Conservation (phyloP, 2,888 invertebrate genomes). For the Chymomyza procnemis region DNA sequence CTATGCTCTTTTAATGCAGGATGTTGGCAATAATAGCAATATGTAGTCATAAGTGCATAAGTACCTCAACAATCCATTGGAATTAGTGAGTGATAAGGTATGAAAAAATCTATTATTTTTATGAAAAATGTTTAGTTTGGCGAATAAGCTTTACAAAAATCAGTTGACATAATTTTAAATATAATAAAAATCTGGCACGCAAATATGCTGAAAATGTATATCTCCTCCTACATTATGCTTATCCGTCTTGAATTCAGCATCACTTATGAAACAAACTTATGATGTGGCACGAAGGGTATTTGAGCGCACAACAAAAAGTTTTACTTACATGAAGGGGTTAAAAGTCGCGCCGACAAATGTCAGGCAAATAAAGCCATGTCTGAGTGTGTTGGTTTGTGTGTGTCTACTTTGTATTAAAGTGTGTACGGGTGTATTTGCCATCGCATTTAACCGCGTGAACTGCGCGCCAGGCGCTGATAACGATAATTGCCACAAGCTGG, state of each 20-base stretch:
- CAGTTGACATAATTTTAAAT: neutral
- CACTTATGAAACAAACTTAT: neutral
- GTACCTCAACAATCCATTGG: too few relatives aligned
- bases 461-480: conserved; percentile 71
- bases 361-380: conserved; percentile 3
- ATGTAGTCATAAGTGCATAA: too few relatives aligned
- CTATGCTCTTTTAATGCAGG: too few relatives aligned
- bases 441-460: conserved; percentile 72
- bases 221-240: neutral
- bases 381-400: neutral
- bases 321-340: conserved; percentile 63
- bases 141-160: too few relatives aligned
- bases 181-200: neutral
- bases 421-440: conserved; percentile 51
- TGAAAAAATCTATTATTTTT: too few relatives aligned
- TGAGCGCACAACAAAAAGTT: conserved; percentile 42
- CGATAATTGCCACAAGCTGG: conserved; percentile 72
- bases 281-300: neutral
- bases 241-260: neutral
- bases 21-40: too few relatives aligned
- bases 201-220: neutral
- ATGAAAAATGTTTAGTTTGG: too few relatives aligned
- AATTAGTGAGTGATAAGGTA: too few relatives aligned
- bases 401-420: conserved; percentile 13
- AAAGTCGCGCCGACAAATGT: conserved; percentile 44